These are phyloP conservation scores for Drosophila bocqueti DNA, from an alignment of 1,140 invertebrate genomes.

Conservation along the genomic window DNA sequence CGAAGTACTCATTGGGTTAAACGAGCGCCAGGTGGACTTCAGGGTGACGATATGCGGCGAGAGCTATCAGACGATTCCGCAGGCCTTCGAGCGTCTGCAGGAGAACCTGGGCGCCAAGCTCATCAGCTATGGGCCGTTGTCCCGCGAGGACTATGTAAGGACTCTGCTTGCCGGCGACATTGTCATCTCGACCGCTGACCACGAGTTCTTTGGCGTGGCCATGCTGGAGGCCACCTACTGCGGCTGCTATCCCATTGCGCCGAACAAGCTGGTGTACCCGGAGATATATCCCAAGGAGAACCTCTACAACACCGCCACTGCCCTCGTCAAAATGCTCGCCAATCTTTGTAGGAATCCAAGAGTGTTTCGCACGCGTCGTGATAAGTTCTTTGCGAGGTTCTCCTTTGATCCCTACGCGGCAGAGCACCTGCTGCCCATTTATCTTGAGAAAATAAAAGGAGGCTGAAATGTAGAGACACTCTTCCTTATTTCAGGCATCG, in stretches of 20 bases:
- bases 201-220: constrained; percentile 92
- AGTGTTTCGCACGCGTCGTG: constrained; percentile 73
- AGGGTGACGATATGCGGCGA: constrained; percentile 87
- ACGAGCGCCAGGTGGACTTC: constrained; percentile 87
- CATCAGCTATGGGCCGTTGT: constrained; percentile 88
- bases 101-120: constrained; percentile 86
- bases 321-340: constrained; percentile 86
- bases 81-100: constrained; percentile 86
- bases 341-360: constrained; percentile 85
- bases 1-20: constrained; percentile 86
- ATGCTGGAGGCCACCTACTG: constrained; percentile 90
- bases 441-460: constrained; percentile 63
- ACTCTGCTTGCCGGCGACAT: constrained; percentile 87
- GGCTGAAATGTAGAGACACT: background rate
- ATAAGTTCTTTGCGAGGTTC: constrained; percentile 79
- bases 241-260: constrained; percentile 90
- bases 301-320: constrained; percentile 87
- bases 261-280: constrained; percentile 90
- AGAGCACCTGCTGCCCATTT: constrained; percentile 74
- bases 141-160: constrained; percentile 87
- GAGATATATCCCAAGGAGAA: constrained; percentile 89
- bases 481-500: background rate
- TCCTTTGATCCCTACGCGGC: constrained; percentile 76
- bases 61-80: constrained; percentile 85
- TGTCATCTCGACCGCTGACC: constrained; percentile 90